Evolutionary conservation across 2,797 vertebrate species (phyloP).

Genomic region (Octomys mimax): DNA sequence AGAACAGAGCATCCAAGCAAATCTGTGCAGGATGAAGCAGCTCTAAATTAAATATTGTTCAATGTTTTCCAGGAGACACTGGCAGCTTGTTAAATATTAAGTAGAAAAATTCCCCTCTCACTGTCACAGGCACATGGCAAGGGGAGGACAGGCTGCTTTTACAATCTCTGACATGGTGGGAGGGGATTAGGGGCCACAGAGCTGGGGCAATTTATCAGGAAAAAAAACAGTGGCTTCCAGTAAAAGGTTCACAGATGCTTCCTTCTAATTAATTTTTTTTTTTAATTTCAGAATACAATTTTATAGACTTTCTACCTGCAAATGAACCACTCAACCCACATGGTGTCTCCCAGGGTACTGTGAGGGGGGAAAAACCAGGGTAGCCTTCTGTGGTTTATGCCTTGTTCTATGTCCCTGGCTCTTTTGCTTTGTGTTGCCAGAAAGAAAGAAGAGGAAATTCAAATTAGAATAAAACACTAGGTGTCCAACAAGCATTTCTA

Average conservation of each 20-base stretch:
- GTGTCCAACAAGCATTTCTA: constrained; percentile 33
- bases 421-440: background rate
- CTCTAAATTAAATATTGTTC: constrained; percentile 66
- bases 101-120: constrained; percentile 77
- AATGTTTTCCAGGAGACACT: constrained; percentile 59
- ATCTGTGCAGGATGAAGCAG: background rate
- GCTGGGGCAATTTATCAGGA: constrained; percentile 83
- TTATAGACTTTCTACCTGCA: constrained; percentile 83
- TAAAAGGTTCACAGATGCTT: constrained; percentile 86
- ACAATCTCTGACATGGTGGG: constrained; percentile 69
- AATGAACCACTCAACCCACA: constrained; percentile 44
- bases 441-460: constrained; percentile 61
- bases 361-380: constrained; percentile 65
- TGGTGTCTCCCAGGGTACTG: constrained; percentile 6
- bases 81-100: constrained; percentile 88
- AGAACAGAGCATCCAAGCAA: background rate
- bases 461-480: constrained; percentile 71
- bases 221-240: constrained; percentile 81
- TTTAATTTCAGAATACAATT: constrained; percentile 86
- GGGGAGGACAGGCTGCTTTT: constrained; percentile 70
- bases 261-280: constrained; percentile 89
- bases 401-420: background rate
- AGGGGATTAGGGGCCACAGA: constrained; percentile 69
- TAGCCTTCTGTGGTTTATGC: constrained; percentile 19
- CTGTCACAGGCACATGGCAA: constrained; percentile 64